Percentiles rank a stretch among this genome's conserved stretches.
phyloP scores from a whole-genome alignment of 2,113 vertebrate genomes.

The Bos javanicus region DNA sequence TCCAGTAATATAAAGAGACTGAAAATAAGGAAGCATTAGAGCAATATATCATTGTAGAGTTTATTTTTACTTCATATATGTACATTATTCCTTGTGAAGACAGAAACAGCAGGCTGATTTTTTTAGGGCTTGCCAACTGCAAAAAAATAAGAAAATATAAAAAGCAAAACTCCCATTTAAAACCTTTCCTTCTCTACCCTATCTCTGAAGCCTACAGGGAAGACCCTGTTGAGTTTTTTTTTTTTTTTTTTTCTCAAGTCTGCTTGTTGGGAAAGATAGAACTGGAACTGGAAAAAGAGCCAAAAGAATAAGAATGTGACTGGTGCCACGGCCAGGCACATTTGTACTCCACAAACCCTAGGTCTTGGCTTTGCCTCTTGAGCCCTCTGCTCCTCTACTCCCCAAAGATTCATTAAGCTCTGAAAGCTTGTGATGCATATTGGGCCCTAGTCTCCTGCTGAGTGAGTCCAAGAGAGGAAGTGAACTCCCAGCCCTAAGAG shows the following conservation, averaged over 20 bases:
- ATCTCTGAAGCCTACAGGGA: background rate
- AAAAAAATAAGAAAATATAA: background rate
- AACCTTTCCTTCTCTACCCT: background rate
- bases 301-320: background rate
- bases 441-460: background rate
- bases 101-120: background rate
- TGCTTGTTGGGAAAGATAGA: background rate
- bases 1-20: background rate
- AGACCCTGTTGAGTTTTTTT: background rate
- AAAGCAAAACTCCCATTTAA: background rate
- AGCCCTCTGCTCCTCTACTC: background rate
- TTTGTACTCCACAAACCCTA: background rate
- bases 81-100: slow-evolving; percentile 3
- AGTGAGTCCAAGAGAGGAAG: background rate
- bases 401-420: background rate
- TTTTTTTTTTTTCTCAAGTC: background rate
- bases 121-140: background rate
- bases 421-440: background rate
- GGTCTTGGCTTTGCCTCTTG: background rate
- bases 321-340: background rate
- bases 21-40: slow-evolving; percentile 4
- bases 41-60: background rate
- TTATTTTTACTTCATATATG: background rate
- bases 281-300: background rate
- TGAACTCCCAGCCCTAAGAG: background rate